These are phyloP conservation scores for Dendrolimus pini DNA, from an alignment of 2,888 invertebrate species.

Conservation along the genomic window DNA sequence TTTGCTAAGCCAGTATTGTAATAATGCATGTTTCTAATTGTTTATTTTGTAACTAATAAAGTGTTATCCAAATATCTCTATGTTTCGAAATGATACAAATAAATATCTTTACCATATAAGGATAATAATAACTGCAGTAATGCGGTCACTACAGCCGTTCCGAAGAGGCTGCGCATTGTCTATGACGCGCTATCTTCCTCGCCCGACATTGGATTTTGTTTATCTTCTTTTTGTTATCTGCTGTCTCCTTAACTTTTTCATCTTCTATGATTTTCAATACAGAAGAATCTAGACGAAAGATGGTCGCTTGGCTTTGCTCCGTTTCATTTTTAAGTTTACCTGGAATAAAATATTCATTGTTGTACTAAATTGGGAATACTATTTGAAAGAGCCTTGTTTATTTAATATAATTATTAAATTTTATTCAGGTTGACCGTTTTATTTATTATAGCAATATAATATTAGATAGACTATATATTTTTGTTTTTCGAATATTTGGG, in stretches of 20 bases:
- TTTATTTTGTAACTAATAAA: too few relatives aligned
- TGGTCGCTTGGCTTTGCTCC: neutral
- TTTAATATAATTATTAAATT: too few relatives aligned
- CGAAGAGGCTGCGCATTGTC: slow-evolving; percentile 67
- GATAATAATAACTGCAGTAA: slow-evolving; percentile 60
- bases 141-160: slow-evolving; percentile 58
- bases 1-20: too few relatives aligned
- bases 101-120: slow-evolving; percentile 44
- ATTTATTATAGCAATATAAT: too few relatives aligned
- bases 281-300: neutral
- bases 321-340: neutral
- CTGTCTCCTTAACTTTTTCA: neutral
- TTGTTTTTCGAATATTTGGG: too few relatives aligned
- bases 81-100: too few relatives aligned
- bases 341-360: neutral
- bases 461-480: too few relatives aligned
- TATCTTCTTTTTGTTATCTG: slow-evolving; percentile 13
- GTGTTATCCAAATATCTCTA: too few relatives aligned
- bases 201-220: slow-evolving; percentile 55
- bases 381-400: too few relatives aligned
- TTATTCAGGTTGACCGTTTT: too few relatives aligned
- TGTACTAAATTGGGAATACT: too few relatives aligned
- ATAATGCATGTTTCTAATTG: too few relatives aligned
- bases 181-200: slow-evolving; percentile 47
- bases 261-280: neutral